Evolutionary conservation across 2,888 invertebrate genomes (phyloP).

Genomic region (Steromphala cineraria): DNA sequence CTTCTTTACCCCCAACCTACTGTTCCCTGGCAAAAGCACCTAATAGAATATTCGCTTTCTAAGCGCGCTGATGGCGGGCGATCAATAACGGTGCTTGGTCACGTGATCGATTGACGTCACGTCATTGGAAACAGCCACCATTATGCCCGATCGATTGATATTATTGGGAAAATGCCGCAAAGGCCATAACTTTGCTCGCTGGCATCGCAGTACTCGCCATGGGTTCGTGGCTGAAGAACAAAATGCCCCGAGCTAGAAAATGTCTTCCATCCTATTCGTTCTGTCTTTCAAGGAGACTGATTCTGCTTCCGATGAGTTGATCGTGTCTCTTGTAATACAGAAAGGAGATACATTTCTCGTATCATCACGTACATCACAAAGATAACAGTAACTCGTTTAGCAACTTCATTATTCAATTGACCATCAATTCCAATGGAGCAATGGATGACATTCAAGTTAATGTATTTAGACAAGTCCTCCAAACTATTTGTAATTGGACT

Average conservation of each 20-base stretch:
- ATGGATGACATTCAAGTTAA: no score
- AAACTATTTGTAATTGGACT: no score
- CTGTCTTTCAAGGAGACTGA: neutral
- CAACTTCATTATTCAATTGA: no score
- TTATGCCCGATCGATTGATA: slow-evolving; percentile 5
- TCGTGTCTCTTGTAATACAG: no score
- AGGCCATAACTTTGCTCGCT: neutral
- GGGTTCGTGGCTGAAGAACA: neutral
- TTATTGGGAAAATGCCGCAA: neutral
- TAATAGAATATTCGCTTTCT: slow-evolving; percentile 16
- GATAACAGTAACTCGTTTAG: no score
- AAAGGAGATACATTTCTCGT: no score
- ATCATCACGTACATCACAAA: no score
- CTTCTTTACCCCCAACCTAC: neutral
- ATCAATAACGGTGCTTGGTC: slow-evolving; percentile 29
- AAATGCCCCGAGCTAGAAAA: neutral
- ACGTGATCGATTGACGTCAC: slow-evolving; percentile 42
- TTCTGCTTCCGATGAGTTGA: no score
- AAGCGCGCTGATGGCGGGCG: slow-evolving; percentile 17
- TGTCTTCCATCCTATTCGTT: neutral
- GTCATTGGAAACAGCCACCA: slow-evolving; percentile 19
- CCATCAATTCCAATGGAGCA: no score
- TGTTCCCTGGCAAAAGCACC: neutral
- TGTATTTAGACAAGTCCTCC: no score
- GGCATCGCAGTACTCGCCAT: neutral